phyloP scores from a whole-genome alignment of 2,797 vertebrate species.

The Squalus acanthias region DNA sequence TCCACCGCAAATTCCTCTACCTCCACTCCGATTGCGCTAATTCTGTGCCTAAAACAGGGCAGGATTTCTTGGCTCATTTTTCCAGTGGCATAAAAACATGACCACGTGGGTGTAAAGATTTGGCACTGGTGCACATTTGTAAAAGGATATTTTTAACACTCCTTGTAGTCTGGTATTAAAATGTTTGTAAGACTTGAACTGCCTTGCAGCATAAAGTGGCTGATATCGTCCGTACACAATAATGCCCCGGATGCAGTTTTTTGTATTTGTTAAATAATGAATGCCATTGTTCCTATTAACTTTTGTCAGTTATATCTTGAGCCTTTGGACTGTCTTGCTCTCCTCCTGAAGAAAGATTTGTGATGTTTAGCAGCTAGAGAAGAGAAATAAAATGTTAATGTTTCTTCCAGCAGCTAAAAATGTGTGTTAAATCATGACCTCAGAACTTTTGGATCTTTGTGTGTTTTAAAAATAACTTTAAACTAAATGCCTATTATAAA shows the following conservation, averaged over 20 bases:
- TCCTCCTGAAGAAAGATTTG: background rate
- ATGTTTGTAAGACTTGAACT: background rate
- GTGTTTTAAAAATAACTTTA: background rate
- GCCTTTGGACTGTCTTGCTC: background rate
- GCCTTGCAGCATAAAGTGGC: background rate
- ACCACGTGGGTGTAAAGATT: background rate
- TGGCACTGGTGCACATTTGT: background rate
- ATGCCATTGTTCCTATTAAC: background rate
- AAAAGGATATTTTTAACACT: background rate
- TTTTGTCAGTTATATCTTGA: background rate
- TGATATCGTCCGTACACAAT: background rate
- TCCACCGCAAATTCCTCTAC: too few relatives aligned
- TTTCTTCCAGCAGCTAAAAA: background rate
- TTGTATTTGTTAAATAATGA: background rate
- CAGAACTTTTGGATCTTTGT: background rate
- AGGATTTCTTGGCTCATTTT: too few relatives aligned
- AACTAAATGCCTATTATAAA: background rate
- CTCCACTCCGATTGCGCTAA: too few relatives aligned
- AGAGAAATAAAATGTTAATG: background rate
- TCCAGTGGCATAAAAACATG: background rate
- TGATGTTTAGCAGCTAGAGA: background rate
- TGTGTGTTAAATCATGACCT: background rate
- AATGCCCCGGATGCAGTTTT: background rate
- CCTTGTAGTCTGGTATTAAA: background rate
- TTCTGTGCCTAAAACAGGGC: too few relatives aligned